Percentiles rank a stretch among this genome's conserved stretches.
phyloP scores from a whole-genome alignment of 1,140 invertebrate genomes.

The Drepana arcuata region DNA sequence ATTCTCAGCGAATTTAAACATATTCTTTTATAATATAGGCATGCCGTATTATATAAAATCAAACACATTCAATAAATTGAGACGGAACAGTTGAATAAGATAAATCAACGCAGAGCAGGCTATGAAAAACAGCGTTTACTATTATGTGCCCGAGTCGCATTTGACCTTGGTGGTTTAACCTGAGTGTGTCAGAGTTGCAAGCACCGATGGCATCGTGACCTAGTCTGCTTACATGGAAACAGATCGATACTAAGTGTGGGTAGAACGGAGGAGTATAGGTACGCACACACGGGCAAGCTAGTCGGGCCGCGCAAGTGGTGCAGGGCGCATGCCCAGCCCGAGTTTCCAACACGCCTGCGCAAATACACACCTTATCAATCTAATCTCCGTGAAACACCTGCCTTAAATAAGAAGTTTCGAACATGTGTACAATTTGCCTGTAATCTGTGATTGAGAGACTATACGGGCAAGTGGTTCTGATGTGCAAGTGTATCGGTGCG shows the following conservation, averaged over 20 bases:
- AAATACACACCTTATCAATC: slow-evolving; percentile 23
- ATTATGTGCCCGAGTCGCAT: too few species aligned
- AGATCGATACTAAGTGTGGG: slow-evolving; percentile 31
- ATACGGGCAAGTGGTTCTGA: slow-evolving; percentile 43
- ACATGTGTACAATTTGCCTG: too few species aligned
- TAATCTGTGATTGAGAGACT: slow-evolving; percentile 8
- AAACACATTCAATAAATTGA: too few species aligned
- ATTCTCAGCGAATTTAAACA: slow-evolving; percentile 9
- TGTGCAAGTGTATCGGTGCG: slow-evolving; percentile 48
- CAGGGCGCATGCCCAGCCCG: slow-evolving; percentile 37
- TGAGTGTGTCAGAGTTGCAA: too few species aligned
- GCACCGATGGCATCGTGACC: slow-evolving; percentile 26
- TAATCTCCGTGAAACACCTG: too few species aligned
- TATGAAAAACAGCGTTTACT: too few species aligned
- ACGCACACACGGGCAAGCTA: slow-evolving; percentile 10
- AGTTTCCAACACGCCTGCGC: slow-evolving; percentile 32
- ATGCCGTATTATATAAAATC: too few species aligned
- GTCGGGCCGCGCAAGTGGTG: slow-evolving; percentile 25
- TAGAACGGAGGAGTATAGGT: slow-evolving; percentile 3
- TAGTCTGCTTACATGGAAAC: slow-evolving; percentile 20
- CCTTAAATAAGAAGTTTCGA: too few species aligned
- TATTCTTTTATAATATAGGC: too few species aligned
- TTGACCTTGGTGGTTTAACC: too few species aligned
- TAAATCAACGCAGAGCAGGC: too few species aligned
- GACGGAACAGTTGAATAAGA: too few species aligned